Evolutionary conservation across 92 coral and sea anemone species (phyloP), one percentile per base, ranked within the genome.

Genomic region (Palythoa caribaeorum): DNA sequence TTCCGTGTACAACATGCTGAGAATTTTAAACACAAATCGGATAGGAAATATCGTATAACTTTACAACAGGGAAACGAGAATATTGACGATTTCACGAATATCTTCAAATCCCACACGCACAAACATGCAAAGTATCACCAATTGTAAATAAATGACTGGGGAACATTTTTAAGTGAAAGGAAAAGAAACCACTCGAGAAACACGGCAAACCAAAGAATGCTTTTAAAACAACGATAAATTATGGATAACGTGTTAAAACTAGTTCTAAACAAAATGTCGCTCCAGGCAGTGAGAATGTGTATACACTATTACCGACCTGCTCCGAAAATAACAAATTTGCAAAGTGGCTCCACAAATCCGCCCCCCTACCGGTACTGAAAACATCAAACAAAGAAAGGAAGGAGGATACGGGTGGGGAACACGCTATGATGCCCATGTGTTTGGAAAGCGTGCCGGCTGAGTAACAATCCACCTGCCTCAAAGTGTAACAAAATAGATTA

Each of bases 291-390:
- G 39, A 81, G n/a, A 47, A 66, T 5, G 19, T 68, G 63, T 65
- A 68, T 12, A 51, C 75, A 81, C 76, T 51, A 35, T 81, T 47
- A 80, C 40, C 9, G 63, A 81, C 60, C 76, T 81, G 86, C 66
- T 66, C 66, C 47, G 76, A 47, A 80, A 68, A 65, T 48, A 81
- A 66, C 62, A 81, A 81, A 65, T 66, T 66, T 81, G 86, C 40
- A 63, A 81, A 81, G 60, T 65, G 86, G 86, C 86, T 71, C 86
- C 86, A 81, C 76, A 47, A 2, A 81, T 44, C 35, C 40, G 86
- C 11, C 86, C 86, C 76, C 86, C 86, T 48, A 53, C 86, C 44
- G 59, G 6, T 38, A 66, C 47, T 66, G 47, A 81, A 81, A 66
- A 81, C 76, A 66, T 52, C 66, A 81, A 35, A 63, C 9, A 80